Evolutionary conservation across 2,113 vertebrate species (phyloP).

Genomic region (Sisor rabdophorus): DNA sequence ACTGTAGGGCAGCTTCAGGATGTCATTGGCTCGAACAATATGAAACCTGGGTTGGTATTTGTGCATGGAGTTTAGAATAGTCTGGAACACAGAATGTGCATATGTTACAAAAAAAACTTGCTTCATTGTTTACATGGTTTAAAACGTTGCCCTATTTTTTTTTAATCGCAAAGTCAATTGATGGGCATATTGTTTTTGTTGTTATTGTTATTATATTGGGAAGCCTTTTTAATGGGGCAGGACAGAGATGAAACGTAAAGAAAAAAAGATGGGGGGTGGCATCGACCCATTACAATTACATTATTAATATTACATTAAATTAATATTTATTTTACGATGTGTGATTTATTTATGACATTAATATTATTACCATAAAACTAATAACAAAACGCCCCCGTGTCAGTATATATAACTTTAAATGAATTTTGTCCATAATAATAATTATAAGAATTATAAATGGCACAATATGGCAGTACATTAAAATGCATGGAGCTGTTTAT

Average conservation of each 20-base stretch:
- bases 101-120: not conserved
- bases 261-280: no score
- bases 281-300: not conserved
- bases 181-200: not conserved
- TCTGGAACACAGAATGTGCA: conserved; percentile 67
- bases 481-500: not conserved
- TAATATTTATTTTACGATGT: not conserved
- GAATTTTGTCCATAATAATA: no score
- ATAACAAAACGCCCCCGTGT: not conserved
- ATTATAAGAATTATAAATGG: no score
- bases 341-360: not conserved
- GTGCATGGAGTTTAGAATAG: conserved; percentile 99
- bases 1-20: conserved; percentile 95
- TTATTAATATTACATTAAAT: not conserved
- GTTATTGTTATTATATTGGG: not conserved
- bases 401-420: no score
- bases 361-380: not conserved
- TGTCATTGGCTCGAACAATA: conserved; percentile 91
- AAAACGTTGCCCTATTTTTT: not conserved
- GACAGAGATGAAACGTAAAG: no score
- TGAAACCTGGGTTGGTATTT: conserved; percentile 98
- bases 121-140: not conserved
- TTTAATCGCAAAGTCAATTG: not conserved
- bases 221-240: no score
- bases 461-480: not conserved